Evolutionary conservation across 2,113 vertebrate species (phyloP), one percentile per base, ranked within the genome.

Genomic region (Petrocephalus zakoni): DNA sequence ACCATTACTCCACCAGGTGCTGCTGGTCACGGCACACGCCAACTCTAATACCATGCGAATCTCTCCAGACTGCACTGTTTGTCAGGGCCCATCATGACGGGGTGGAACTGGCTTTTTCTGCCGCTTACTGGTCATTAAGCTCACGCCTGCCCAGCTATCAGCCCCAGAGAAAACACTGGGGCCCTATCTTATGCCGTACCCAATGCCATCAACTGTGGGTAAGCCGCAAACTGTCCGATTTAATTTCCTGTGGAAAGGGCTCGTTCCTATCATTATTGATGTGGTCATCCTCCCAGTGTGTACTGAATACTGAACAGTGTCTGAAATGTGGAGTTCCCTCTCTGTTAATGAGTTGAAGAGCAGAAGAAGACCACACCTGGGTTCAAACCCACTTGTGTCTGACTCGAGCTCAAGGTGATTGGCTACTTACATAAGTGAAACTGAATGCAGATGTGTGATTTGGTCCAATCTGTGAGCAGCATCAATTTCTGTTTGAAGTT

Each of bases 291-390:
- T 25, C 46, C 10, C 1, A 15, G 10, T 51, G 22, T 46, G 25
- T 85, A 52, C 82, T 85, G 82, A 52, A 85, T 51, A 5, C 82
- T 52, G 82, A 85, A 85, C 82, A 85, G 49, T 49, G 22, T n/a
- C 82, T 17, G 82, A 85, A 49, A 49, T 85, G n/a, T 25, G 22
- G 49, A 85, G 82, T 10, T 13, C 46, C 11, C 72, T 52, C 46
- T 13, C 82, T 25, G 22, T 51, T 15, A 51, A 52, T 51, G 49
- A 22, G 25, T 52, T 85, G 11, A 87, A 22, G 13, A 21, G 53
- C 53, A 61, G 17, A 22, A 87, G 37, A 22, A 61, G 21, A 61
- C 21, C 19, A 19, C 53, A 46, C 21, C 55, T 42, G 29, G 21
- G 55, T n/a, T 87, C 37, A 61, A 55, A 42, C 29, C n/a, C 37